Evolutionary conservation across 2,888 invertebrate genomes (phyloP), one percentile per base, ranked within the genome.

Genomic region (Fissipunctia ypsillon): DNA sequence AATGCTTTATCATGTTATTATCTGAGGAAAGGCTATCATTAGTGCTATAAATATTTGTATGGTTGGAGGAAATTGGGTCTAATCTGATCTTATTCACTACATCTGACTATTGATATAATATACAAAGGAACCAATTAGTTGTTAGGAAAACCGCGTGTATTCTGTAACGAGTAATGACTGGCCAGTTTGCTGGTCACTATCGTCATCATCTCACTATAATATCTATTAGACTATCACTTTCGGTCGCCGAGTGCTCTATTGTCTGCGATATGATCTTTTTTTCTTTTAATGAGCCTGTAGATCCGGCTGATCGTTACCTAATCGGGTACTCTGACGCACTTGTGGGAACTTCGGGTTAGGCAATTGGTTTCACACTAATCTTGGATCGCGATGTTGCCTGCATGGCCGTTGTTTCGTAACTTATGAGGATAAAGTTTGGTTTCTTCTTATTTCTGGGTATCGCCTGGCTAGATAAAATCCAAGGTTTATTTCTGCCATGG

Each of bases 221-320:
- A 93, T 94, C 93, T 93, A 92, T 93, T 91, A 93, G 89, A 94
- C 94, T 95, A 95, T 95, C 95, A 95, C 95, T 95, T 95, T 95
- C 93, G 89, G 94, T 93, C 94, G 92, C 90, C 90, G 93, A 94
- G 93, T 94, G 91, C 91, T 92, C 93, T 93, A 94, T 95, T 95
- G 95, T 95, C 90, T 88, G 91, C 87, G 94, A 95, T 95, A 94
- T 92, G 91, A 95, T 95, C 94, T 91, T 93, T 94, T 93, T 94
- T 94, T 91, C 88, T 89, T 92, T 93, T 95, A 95, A 95, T 95
- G 93, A 94, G 92, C 91, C 89, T 88, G 90, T 91, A 93, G 94
- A 94, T 95, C 95, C 95, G 94, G 95, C 91, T 92, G 92, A 92
- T 93, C 84, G 94, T 95, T 95, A 94, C 93, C 90, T 94, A 95